Base-by-base conservation (phyloP, 1,140 invertebrate genomes). In the Lasaia peninsularis region DNA sequence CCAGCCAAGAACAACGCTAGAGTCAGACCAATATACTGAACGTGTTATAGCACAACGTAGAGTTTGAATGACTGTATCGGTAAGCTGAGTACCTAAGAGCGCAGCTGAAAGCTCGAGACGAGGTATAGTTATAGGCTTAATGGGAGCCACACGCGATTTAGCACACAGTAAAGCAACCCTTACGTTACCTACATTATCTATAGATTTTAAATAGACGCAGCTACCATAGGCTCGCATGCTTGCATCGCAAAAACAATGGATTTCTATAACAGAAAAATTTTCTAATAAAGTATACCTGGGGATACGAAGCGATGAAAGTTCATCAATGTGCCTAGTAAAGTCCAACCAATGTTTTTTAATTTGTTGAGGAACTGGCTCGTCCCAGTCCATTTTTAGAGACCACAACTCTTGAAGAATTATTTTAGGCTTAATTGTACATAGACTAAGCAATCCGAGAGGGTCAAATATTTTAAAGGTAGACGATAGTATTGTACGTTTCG, bases 181-280 rank as follows among this genome's bases (percentile, higher is more conserved):
- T n/a, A 57, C 20, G 21, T 35, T 5, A 24, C 48, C 48, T 21
- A 33, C 20, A 2, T 28, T 6, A n/a, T 21, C 32, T 18, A 50
- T 8, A 24, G 56, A 57, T 11, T 31, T 31, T 10, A 57, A 57
- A 57, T 57, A 35, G 14, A 57, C 1, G 24, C 56, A 57, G 11
- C 44, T 49, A 2, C 52, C 60, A 48, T 66, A 66, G 2, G 64
- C 64, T n/a, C 20, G 8, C 33, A 60, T 60, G 9, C 60, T 62
- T 1, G 60, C 60, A 35, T 66, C 64, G 0, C 50, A 52, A 37
- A 65, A 65, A 49, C 59, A 62, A 50, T 65, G 60, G 9, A 61
- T 35, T n/a, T 65, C 56, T 11, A 52, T 33, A 16, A n/a, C 24
- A 11, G 40, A 32, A 8, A 58, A 33, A n/a, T 7, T 12, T 31